A percentile compares a stretch with the other conserved stretches of the same genome.
phyloP scores from a whole-genome alignment of 2,888 invertebrate species.

The Meliscaeva auricollis region DNA sequence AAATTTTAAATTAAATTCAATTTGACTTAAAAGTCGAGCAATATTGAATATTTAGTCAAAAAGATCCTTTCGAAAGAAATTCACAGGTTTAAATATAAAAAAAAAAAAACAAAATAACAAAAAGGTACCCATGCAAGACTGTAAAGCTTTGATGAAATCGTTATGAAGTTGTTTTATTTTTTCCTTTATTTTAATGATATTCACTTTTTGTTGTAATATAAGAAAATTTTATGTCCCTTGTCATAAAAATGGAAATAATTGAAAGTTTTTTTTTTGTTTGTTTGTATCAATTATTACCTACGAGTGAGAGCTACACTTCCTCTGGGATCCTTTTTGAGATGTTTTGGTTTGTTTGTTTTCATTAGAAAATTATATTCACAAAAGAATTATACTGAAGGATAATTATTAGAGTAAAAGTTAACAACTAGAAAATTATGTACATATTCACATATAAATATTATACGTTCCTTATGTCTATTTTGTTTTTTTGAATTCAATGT shows the following conservation, averaged over 20 bases:
- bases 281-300: neutral
- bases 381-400: no score
- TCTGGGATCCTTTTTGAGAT: neutral
- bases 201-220: neutral
- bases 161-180: slow-evolving; percentile 18
- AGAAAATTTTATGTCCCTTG: neutral
- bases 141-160: slow-evolving; percentile 16
- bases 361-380: no score
- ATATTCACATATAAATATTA: no score
- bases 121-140: slow-evolving; percentile 1
- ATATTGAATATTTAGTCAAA: slow-evolving; percentile 28
- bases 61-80: neutral
- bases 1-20: slow-evolving; percentile 65
- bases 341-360: neutral
- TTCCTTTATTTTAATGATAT: neutral
- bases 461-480: no score
- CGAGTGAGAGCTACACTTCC: neutral
- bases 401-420: no score
- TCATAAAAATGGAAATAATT: slow-evolving; percentile 6
- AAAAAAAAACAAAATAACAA: neutral
- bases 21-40: slow-evolving; percentile 43
- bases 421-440: no score
- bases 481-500: no score
- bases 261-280: neutral
- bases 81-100: neutral